Evolutionary conservation across 2,113 vertebrate species (phyloP), one percentile per base, ranked within the genome.

Genomic region (Aphyosemion australe): DNA sequence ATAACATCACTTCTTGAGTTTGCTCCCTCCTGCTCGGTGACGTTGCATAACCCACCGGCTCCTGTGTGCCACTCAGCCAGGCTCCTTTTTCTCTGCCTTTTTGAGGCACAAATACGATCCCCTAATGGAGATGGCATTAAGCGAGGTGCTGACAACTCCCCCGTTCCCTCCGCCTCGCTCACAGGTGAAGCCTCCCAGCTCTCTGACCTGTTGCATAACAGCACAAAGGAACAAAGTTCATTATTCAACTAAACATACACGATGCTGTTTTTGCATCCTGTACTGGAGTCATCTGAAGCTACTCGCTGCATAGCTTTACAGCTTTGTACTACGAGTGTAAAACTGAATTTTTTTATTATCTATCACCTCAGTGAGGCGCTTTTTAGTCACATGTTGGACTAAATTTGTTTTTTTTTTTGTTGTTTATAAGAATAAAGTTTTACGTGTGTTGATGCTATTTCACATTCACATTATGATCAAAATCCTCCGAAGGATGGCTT

Each of bases 1-100:
- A 73, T 90, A 93, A 92, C 69, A 52, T 81, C 48, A 66, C 83
- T 87, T 89, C 86, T 90, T 87, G 80, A 85, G 84, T 83, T 39
- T 37, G 46, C 31, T 69, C 75, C 74, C 82, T 80, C 77, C 61
- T 63, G 74, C 67, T 80, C 37, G 5, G 34, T 72, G 72, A 61
- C 78, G 43, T 88, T 91, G 80, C 79, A 48, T 90, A 90, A 88
- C 83, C 79, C 55, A 65, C 64, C 69, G 62, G 86, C 73, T 65
- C 61, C 74, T 76, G 76, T 76, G 70, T 57, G 26, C 59, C 71
- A 47, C 31, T 76, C 77, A 67, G 16, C 19, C 62, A 69, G 64
- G 71, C 61, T 45, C 71, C 41, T 34, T 76, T 78, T 73, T 75
- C 53, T 81, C 67, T 74, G 62, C 47, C 62, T 75, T 82, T 79